A percentile compares a stretch with the other conserved stretches of the same genome.
Evolutionary conservation across 2,797 vertebrate genomes (phyloP).

Genomic region (Vultur gryphus): DNA sequence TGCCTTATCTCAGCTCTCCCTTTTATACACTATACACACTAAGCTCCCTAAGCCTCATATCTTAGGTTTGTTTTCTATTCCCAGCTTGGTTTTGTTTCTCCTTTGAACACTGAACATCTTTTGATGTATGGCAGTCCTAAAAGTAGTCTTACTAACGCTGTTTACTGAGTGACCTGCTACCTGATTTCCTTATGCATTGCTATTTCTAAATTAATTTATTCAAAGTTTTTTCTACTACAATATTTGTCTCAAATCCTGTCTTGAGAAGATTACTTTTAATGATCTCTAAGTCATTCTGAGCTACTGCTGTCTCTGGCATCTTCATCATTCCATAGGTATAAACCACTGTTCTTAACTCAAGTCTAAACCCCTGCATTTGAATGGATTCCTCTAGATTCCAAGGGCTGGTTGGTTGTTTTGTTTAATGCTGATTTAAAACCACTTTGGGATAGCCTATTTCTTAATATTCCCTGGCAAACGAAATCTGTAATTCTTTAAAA

Average conservation of each 20-base stretch:
- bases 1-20: not conserved
- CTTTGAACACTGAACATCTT: not conserved
- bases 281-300: not conserved
- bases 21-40: not conserved
- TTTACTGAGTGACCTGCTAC: not conserved
- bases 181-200: not conserved
- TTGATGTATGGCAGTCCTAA: not conserved
- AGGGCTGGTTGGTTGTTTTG: not conserved
- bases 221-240: not conserved
- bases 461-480: not conserved
- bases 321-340: not conserved
- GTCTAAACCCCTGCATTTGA: not conserved
- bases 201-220: not conserved
- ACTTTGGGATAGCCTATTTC: not conserved
- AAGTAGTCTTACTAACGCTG: not conserved
- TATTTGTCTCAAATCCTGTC: not conserved
- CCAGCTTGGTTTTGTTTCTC: not conserved
- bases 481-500: not conserved
- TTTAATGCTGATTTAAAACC: not conserved
- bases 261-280: not conserved
- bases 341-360: not conserved
- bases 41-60: not conserved
- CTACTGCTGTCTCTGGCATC: not conserved
- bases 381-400: not conserved
- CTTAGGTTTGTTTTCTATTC: not conserved